Evolutionary conservation across 2,113 vertebrate genomes (phyloP), one percentile per base, ranked within the genome.

Genomic region (Thamnaconus septentrionalis): DNA sequence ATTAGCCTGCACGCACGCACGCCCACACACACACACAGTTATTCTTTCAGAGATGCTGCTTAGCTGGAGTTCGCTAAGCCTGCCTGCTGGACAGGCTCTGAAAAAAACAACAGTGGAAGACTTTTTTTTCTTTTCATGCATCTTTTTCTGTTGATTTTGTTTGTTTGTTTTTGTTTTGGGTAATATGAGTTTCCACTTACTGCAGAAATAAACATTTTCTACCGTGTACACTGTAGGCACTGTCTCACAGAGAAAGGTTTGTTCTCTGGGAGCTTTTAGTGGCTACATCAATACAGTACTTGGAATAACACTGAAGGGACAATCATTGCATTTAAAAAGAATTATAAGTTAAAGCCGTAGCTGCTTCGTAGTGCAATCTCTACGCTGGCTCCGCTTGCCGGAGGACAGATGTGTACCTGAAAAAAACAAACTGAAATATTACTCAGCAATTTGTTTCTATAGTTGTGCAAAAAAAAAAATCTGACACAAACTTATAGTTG

Each of bases 301-400:
- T 85, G 81, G 78, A 83, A 66, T 89, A 88, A 82, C 78, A 84
- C 78, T 87, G 79, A 87, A 88, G 81, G 18, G 80, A 68, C 68
- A 69, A 53, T 75, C 80, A 85, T 72, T 80, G 79, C 74, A 79
- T 67, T 73, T 87, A 51, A 72, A 84, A 75, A 85, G 79, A 64
- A 31, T 31, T 31, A 31, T 31, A 66, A 79, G 53, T 78, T 66
- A 64, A 6, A 69, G 65, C 61, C 75, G 75, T 61, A 76, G 78
- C 77, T 85, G 74, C 81, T 78, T 76, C 64, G 18, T 80, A 53
- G 65, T 58, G 59, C 39, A 41, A 50, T 58, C 75, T 61, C 55
- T 70, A 73, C 51, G 71, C 65, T 76, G 67, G 18, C 18, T 31
- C 18, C 18, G 18, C 18, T 31, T 31, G 18, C 18, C 18, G 71